Evolutionary conservation across 2,113 vertebrate species (phyloP).

Genomic region (Callocephalon fimbriatum): DNA sequence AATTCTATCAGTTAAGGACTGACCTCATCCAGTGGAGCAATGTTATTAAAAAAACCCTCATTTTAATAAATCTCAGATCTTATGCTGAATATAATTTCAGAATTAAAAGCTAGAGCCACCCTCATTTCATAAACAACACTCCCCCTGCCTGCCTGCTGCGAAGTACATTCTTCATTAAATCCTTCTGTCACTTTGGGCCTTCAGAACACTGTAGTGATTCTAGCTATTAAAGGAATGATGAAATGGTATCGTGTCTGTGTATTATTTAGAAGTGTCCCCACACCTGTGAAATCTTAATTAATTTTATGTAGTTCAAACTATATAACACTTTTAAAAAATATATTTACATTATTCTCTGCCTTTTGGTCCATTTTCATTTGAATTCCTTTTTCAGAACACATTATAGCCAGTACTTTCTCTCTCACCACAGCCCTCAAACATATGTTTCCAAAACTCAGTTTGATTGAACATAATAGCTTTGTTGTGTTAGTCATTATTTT

Average conservation of each 20-base stretch:
- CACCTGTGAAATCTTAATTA: not conserved
- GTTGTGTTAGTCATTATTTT: not conserved
- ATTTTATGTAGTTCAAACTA: not conserved
- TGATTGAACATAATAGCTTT: not conserved
- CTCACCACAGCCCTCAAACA: not conserved
- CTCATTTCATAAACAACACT: not conserved
- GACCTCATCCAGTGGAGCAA: not conserved
- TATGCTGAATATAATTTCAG: not conserved
- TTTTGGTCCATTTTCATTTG: not conserved
- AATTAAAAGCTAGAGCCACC: not conserved
- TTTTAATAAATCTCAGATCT: not conserved
- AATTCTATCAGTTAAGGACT: not conserved
- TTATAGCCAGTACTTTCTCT: not conserved
- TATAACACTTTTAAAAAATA: not conserved
- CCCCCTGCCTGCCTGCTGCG: not conserved
- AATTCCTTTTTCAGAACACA: not conserved
- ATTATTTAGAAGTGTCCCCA: not conserved
- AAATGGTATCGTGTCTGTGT: not conserved
- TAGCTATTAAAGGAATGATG: not conserved
- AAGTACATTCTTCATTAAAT: not conserved
- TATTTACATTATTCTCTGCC: not conserved
- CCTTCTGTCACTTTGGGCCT: not conserved
- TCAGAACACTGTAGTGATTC: not conserved
- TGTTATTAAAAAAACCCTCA: accelerated
- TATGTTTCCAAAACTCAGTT: not conserved